A percentile compares a stretch with the other conserved stretches of the same genome.
phyloP scores from a whole-genome alignment of 2,888 invertebrate genomes.

The Agrotis ipsilon region DNA sequence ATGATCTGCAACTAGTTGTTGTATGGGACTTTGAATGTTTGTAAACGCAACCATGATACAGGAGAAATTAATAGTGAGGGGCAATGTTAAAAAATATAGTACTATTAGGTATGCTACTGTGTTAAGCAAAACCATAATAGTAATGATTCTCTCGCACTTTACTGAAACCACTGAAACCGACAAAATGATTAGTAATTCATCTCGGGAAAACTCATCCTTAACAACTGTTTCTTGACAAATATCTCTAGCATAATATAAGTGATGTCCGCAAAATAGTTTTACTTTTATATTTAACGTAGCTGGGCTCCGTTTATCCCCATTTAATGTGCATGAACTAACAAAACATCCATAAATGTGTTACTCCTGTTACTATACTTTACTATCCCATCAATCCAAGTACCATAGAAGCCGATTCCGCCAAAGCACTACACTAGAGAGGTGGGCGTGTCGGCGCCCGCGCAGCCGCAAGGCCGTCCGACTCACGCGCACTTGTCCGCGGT shows the following conservation, averaged over 20 bases:
- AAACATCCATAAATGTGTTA: no score
- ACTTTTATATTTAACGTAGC: neutral
- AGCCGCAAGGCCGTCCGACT: conserved; percentile 65
- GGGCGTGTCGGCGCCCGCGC: conserved; percentile 56
- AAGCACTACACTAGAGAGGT: conserved; percentile 52
- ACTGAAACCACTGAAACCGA: neutral
- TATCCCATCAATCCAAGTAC: neutral
- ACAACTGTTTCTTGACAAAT: neutral
- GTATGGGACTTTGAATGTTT: no score
- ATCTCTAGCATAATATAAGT: neutral
- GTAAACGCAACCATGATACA: no score
- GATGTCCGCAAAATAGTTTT: neutral
- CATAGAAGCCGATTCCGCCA: no score
- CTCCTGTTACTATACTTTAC: neutral
- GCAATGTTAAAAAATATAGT: no score
- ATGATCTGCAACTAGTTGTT: no score
- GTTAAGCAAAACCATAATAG: no score
- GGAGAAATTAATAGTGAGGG: no score
- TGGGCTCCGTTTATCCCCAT: neutral
- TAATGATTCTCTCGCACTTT: no score
- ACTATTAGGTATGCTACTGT: no score
- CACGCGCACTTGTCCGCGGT: conserved; percentile 67
- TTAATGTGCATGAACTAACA: neutral
- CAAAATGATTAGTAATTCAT: neutral
- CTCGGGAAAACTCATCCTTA: neutral